These are phyloP conservation scores for Ophiothrix spiculata DNA, from an alignment of 35 echinoderm and acorn worm genomes.

Conservation along the genomic window DNA sequence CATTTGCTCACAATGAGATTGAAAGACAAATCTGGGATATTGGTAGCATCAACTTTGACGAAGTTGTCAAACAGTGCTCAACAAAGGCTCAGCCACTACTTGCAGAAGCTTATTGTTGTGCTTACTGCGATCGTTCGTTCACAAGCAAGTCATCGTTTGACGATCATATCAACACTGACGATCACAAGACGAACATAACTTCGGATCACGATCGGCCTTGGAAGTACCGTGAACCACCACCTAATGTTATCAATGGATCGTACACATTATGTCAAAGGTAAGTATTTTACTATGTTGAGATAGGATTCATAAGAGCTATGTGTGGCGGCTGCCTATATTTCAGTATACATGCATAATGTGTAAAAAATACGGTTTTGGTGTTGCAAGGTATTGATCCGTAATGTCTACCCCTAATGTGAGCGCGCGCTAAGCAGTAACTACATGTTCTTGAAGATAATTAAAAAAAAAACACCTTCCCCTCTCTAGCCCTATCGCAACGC, in stretches of 20 bases:
- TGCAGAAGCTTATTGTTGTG: conserved; percentile 6
- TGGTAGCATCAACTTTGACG: not conserved
- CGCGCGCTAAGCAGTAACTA: too few relatives aligned
- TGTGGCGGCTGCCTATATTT: too few relatives aligned
- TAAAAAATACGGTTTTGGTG: too few relatives aligned
- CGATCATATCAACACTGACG: conserved; percentile 40
- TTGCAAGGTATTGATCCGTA: too few relatives aligned
- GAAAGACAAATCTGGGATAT: not conserved
- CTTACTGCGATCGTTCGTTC: conserved; percentile 61
- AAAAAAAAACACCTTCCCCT: too few relatives aligned
- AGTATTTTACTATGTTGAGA: too few relatives aligned
- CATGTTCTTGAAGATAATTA: too few relatives aligned
- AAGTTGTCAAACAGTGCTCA: not conserved
- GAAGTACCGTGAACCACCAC: conserved; percentile 64
- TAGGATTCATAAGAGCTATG: too few relatives aligned
- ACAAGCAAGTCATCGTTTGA: conserved; percentile 24
- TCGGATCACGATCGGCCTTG: conserved; percentile 60
- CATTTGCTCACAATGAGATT: not conserved
- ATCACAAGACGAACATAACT: conserved; percentile 38
- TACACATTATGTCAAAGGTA: conserved; percentile 58
- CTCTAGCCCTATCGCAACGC: too few relatives aligned
- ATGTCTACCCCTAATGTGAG: too few relatives aligned
- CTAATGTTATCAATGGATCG: conserved; percentile 58
- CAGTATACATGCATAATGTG: too few relatives aligned
- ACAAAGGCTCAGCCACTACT: not conserved